Conservation (phyloP, 2,888 invertebrate genomes). For the Drosophila vallismaia region DNA sequence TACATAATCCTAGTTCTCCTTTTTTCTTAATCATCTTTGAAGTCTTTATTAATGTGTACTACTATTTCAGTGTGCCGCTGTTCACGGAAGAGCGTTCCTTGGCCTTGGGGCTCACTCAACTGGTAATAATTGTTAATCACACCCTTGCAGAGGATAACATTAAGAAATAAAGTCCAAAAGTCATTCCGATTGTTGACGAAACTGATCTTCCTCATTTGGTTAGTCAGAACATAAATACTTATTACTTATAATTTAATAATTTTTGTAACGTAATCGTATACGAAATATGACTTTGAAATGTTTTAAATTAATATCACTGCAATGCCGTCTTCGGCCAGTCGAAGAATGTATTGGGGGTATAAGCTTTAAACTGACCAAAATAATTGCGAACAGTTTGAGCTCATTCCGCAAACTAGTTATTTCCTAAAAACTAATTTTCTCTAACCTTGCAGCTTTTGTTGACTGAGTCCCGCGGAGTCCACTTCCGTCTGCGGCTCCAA, state of each 20-base stretch:
- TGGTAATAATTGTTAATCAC: conserved; percentile 46
- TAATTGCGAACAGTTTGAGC: conserved; percentile 6
- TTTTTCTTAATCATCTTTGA: background rate
- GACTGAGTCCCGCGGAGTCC: conserved; percentile 5
- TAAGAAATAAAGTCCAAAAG: background rate
- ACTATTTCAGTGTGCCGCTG: conserved; percentile 44
- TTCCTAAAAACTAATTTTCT: conserved; percentile 61
- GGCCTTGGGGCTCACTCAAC: conserved; percentile 36
- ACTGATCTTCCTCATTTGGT: background rate
- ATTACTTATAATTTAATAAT: background rate
- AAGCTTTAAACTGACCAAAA: conserved; percentile 3
- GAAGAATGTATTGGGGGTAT: conserved; percentile 16
- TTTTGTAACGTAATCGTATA: background rate
- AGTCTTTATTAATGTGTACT: conserved; percentile 37
- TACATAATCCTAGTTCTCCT: conserved; percentile 7
- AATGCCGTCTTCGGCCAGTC: conserved; percentile 23
- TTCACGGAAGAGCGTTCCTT: conserved; percentile 26
- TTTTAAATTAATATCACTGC: background rate
- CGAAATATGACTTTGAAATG: background rate
- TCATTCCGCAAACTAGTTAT: background rate
- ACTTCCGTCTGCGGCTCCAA: conserved; percentile 6
- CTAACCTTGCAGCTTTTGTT: conserved; percentile 60
- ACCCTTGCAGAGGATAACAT: conserved; percentile 20
- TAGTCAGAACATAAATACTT: background rate
- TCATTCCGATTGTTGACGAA: background rate